Percentiles rank a stretch among this genome's conserved stretches.
These are phyloP conservation scores for Steinernema khuongi DNA, from an alignment of 1,140 invertebrate species.

Conservation along the genomic window DNA sequence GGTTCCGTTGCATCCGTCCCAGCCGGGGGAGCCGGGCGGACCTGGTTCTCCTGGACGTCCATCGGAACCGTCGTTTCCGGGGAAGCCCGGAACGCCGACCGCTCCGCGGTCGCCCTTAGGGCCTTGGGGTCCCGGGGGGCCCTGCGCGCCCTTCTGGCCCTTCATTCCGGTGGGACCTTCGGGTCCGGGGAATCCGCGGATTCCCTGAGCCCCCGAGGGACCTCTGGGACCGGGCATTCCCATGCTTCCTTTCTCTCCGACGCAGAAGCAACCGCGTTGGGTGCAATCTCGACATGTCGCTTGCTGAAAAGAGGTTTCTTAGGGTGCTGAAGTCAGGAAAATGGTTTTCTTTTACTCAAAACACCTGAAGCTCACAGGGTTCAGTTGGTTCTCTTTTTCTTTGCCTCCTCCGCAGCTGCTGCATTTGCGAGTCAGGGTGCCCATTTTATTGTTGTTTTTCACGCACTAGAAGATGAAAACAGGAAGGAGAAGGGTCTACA, in stretches of 20 bases:
- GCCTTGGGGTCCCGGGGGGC: slow-evolving; percentile 48
- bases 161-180: slow-evolving; percentile 55
- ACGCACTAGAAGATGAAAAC: too few relatives aligned
- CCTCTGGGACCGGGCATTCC: slow-evolving; percentile 57
- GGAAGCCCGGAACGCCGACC: slow-evolving; percentile 54
- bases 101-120: slow-evolving; percentile 52
- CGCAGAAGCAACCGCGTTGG: slow-evolving; percentile 57
- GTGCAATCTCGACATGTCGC: slow-evolving; percentile 54
- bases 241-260: slow-evolving; percentile 57
- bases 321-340: too few relatives aligned
- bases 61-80: slow-evolving; percentile 54
- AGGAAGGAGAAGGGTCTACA: too few relatives aligned
- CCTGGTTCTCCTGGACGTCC: slow-evolving; percentile 56
- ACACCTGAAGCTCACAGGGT: too few relatives aligned
- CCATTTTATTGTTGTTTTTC: too few relatives aligned
- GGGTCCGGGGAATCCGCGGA: slow-evolving; percentile 56
- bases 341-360: too few relatives aligned
- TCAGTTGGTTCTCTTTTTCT: too few relatives aligned
- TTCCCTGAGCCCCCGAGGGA: slow-evolving; percentile 49
- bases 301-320: slow-evolving; percentile 49
- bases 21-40: slow-evolving; percentile 54
- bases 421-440: too few relatives aligned
- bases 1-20: slow-evolving; percentile 59
- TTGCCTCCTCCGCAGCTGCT: too few relatives aligned
- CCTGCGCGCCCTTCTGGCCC: slow-evolving; percentile 49